phyloP scores from a whole-genome alignment of 2,797 vertebrate genomes.

The Sebastiscus tertius region DNA sequence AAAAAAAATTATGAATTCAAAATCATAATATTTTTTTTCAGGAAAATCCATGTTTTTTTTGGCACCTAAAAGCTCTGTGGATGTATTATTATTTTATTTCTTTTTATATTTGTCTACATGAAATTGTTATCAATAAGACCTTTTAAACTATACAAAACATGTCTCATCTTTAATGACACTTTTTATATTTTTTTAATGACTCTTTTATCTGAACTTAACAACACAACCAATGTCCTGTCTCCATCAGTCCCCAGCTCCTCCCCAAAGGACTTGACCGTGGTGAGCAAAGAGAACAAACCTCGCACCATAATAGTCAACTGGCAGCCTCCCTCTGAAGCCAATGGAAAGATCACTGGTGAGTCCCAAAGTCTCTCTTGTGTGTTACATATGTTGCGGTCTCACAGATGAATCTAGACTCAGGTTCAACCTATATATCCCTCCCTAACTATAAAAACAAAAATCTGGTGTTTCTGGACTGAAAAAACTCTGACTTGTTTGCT shows the following conservation, averaged over 20 bases:
- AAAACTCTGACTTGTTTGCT: neutral
- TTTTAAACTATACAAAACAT: neutral
- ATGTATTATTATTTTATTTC: too few species aligned
- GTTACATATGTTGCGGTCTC: neutral
- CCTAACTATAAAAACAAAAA: too few species aligned
- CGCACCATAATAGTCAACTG: conserved; percentile 98
- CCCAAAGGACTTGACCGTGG: conserved; percentile 98
- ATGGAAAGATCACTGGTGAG: conserved; percentile 97
- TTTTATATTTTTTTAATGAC: neutral
- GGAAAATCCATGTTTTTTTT: too few species aligned
- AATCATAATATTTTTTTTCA: too few species aligned
- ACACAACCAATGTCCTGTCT: conserved; percentile 6
- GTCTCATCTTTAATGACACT: neutral
- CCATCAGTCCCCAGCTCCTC: conserved; percentile 91
- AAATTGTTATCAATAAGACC: too few species aligned
- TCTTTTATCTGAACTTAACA: neutral
- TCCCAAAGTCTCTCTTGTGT: neutral
- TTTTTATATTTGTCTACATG: too few species aligned
- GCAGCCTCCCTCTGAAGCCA: conserved; percentile 98
- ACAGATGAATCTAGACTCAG: neutral
- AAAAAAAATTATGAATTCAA: too few species aligned
- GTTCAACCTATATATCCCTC: neutral
- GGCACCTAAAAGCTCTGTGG: too few species aligned
- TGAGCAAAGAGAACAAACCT: conserved; percentile 98
- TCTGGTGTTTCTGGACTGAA: neutral